These are phyloP conservation scores for Elysia crispata DNA, from an alignment of 2,888 invertebrate species.

Conservation along the genomic window DNA sequence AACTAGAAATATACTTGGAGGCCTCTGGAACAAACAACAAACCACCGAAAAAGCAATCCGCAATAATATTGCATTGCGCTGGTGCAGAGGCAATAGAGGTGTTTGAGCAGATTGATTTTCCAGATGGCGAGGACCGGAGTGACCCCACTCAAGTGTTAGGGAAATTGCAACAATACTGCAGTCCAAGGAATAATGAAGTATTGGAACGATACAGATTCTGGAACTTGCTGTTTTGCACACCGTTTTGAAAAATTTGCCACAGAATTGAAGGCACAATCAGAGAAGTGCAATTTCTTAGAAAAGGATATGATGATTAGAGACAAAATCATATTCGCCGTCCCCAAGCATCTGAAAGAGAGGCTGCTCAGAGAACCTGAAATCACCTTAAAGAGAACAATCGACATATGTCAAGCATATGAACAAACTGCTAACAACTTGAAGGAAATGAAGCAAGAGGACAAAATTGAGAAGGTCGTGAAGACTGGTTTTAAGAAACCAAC, in stretches of 20 bases:
- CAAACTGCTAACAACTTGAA: background rate
- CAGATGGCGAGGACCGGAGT: background rate
- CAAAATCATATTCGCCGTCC: background rate
- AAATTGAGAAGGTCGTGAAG: background rate
- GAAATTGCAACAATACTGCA: slow-evolving; percentile 23
- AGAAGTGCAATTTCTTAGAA: background rate
- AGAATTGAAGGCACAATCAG: background rate
- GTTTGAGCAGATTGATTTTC: slow-evolving; percentile 1
- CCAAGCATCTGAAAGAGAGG: background rate
- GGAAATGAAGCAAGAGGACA: background rate
- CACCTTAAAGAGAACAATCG: slow-evolving; percentile 2
- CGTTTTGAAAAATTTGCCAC: slow-evolving; percentile 14
- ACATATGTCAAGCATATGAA: slow-evolving; percentile 12
- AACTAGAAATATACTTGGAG: background rate
- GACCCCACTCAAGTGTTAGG: background rate
- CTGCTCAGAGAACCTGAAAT: background rate
- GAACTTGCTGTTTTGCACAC: background rate
- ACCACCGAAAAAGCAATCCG: background rate
- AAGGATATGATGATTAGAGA: background rate
- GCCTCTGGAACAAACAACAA: background rate
- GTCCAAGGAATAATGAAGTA: slow-evolving; percentile 19
- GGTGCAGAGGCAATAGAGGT: slow-evolving; percentile 3
- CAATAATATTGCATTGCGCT: slow-evolving; percentile 12
- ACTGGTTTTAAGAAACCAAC: background rate
- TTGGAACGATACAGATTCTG: background rate